Conservation (phyloP, 2,888 invertebrate genomes). For the Trissoscelio sp. region DNA sequence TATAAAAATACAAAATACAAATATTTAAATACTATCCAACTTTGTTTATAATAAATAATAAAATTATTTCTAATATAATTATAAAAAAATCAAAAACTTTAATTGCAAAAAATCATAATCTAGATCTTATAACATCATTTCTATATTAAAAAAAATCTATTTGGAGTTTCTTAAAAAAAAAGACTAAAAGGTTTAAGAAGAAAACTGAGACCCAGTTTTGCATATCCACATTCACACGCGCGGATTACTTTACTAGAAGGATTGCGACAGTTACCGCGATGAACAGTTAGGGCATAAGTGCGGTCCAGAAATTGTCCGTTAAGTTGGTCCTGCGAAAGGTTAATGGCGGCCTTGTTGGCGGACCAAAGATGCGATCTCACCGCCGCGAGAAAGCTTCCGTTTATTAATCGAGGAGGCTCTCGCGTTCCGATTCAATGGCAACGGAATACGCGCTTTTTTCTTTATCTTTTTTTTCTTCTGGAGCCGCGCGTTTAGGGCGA, state of each 20-base stretch:
- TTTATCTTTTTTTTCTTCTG: neutral
- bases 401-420: conserved; percentile 29
- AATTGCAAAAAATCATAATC: no score
- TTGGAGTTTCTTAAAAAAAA: no score
- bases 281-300: conserved; percentile 59
- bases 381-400: conserved; percentile 51
- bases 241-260: conserved; percentile 40
- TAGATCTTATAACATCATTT: no score
- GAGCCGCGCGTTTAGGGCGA: conserved; percentile 28
- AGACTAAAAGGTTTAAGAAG: no score
- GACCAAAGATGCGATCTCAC: conserved; percentile 46
- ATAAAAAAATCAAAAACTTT: no score
- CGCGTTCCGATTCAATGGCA: conserved; percentile 38
- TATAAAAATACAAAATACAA: no score
- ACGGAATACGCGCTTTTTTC: conserved; percentile 12
- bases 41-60: no score
- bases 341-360: conserved; percentile 40
- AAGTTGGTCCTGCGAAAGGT: conserved; percentile 60
- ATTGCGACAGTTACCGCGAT: conserved; percentile 58
- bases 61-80: no score
- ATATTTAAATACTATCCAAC: no score
- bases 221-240: neutral
- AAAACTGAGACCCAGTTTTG: no score
- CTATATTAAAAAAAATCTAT: no score
- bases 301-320: conserved; percentile 41